These are phyloP conservation scores for Acomys russatus DNA, from an alignment of 2,797 vertebrate species.

Conservation along the genomic window DNA sequence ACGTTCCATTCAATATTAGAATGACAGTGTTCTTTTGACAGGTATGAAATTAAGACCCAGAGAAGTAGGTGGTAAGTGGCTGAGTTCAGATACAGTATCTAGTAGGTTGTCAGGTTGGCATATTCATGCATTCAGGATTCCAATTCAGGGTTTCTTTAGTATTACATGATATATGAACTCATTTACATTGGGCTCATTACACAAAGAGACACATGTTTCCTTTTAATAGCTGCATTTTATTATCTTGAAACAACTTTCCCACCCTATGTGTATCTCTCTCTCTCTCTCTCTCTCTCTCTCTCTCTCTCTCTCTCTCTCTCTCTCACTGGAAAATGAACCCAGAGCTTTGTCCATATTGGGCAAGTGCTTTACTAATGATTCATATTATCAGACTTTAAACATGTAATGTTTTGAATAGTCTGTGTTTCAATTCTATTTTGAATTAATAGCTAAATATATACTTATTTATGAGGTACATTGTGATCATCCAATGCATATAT, in stretches of 20 bases:
- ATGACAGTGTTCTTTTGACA: constrained; percentile 8
- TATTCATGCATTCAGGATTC: constrained; percentile 19
- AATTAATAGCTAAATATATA: background rate
- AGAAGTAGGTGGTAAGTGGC: background rate
- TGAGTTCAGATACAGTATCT: constrained; percentile 9
- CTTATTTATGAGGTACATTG: background rate
- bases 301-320: background rate
- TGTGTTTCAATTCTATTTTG: background rate
- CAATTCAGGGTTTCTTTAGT: background rate
- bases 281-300: background rate
- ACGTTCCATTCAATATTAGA: background rate
- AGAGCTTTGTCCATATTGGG: background rate
- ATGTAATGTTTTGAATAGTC: background rate
- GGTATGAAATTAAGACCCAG: constrained; percentile 31
- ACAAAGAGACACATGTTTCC: background rate
- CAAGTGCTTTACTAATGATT: background rate
- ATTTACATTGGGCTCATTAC: background rate
- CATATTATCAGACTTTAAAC: background rate
- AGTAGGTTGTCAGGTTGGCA: background rate
- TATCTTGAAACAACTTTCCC: background rate
- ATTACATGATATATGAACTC: background rate
- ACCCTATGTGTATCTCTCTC: background rate
- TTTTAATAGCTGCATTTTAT: background rate
- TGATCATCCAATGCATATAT: background rate
- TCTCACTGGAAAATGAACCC: background rate